These are phyloP conservation scores for Mionectes olivaceus DNA, from an alignment of 2,797 vertebrate species.

Conservation along the genomic window DNA sequence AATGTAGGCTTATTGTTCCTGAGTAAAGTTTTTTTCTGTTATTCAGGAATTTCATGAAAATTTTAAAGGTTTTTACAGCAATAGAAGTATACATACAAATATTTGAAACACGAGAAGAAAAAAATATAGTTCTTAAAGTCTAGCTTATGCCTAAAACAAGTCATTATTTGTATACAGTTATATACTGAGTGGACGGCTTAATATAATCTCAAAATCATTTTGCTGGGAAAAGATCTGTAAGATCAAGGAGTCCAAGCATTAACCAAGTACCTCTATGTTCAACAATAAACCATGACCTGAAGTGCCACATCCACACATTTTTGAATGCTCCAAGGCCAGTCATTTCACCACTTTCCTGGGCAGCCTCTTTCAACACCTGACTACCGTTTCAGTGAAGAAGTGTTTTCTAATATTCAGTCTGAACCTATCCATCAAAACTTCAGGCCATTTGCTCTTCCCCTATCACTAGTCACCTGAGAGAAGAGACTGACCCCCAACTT, in stretches of 20 bases:
- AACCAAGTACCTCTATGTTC: background rate
- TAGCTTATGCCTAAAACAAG: background rate
- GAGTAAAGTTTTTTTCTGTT: background rate
- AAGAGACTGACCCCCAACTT: too few species aligned
- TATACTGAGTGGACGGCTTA: background rate
- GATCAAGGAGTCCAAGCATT: background rate
- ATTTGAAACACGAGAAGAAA: background rate
- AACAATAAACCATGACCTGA: background rate
- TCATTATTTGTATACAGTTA: background rate
- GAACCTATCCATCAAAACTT: fast-evolving
- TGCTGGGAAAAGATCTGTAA: background rate
- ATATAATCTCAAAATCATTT: background rate
- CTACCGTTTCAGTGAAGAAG: background rate
- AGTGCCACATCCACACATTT: background rate
- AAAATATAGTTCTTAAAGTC: background rate
- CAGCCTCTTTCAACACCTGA: background rate
- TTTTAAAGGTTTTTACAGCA: background rate
- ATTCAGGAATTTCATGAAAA: background rate
- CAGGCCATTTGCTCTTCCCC: background rate
- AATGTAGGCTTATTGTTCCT: background rate
- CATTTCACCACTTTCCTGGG: background rate
- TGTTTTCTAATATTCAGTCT: background rate
- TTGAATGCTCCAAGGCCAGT: too few species aligned
- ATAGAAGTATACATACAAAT: background rate
- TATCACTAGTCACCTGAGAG: too few species aligned